These are phyloP conservation scores for Vombatus ursinus DNA, from an alignment of 2,113 vertebrate species.

Conservation along the genomic window DNA sequence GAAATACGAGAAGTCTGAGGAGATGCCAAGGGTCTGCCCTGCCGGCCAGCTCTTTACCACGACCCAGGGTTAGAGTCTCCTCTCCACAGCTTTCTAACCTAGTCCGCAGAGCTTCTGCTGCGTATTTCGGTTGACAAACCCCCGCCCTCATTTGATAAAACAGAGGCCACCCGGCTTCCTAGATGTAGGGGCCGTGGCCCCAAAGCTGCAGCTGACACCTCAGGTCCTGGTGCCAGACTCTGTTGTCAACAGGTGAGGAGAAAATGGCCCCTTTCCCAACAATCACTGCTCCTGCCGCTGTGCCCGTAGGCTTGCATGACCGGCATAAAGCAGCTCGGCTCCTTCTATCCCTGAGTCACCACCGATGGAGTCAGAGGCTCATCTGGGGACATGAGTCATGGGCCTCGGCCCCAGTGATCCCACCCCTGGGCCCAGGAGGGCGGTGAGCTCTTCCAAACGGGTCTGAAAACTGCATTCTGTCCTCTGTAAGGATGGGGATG, in stretches of 20 bases:
- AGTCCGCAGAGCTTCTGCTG: not conserved
- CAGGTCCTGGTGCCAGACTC: too few relatives aligned
- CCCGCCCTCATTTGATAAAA: not conserved
- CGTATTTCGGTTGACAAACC: too few relatives aligned
- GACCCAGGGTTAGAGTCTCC: accelerated
- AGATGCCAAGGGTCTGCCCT: not conserved
- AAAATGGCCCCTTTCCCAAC: not conserved
- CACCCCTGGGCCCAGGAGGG: not conserved
- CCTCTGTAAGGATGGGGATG: conserved; percentile 5
- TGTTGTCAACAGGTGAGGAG: not conserved
- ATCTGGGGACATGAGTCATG: not conserved
- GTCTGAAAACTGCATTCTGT: not conserved
- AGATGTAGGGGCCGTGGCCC: not conserved
- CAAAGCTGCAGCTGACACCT: not conserved
- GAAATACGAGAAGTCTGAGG: not conserved
- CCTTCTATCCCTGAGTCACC: not conserved
- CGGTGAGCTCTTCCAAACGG: accelerated
- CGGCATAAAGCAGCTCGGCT: accelerated
- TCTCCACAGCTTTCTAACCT: not conserved
- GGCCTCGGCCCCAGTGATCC: not conserved
- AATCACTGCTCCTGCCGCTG: not conserved
- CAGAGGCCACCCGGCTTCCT: not conserved
- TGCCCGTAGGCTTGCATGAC: not conserved
- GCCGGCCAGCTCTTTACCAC: not conserved
- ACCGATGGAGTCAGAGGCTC: not conserved